Conservation (phyloP, 2,888 invertebrate species). For the Drosophila planitibia region DNA sequence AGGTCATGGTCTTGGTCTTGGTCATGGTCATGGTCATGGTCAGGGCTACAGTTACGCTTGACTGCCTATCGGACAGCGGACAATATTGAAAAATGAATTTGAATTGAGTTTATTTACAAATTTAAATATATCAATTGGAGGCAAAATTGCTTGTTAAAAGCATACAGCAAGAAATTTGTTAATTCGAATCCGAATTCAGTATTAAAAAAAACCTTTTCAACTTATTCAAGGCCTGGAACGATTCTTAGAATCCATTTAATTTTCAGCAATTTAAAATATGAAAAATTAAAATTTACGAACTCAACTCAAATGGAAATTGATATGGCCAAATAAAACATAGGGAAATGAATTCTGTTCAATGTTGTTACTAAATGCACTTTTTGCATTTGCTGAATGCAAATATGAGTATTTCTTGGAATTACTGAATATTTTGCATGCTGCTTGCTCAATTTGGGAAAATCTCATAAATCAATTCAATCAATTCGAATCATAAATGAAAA, state of each 20-base stretch:
- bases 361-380: neutral
- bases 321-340: neutral
- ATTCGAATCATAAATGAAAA: neutral
- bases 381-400: neutral
- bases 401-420: neutral
- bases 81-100: constrained; percentile 11
- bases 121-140: neutral
- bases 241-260: neutral
- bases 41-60: constrained; percentile 11
- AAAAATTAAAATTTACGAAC: neutral
- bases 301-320: neutral
- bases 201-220: neutral
- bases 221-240: neutral
- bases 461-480: neutral
- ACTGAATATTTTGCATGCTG: neutral
- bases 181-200: neutral
- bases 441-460: neutral
- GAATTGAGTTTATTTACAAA: constrained; percentile 11
- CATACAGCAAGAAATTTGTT: neutral
- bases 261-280: neutral
- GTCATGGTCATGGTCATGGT: constrained; percentile 22
- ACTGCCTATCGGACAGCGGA: neutral
- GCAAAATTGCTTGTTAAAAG: neutral
- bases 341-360: neutral
- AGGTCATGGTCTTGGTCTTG: constrained; percentile 23